Evolutionary conservation across 2,113 vertebrate genomes (phyloP).

Genomic region (Heloderma charlesbogerti): DNA sequence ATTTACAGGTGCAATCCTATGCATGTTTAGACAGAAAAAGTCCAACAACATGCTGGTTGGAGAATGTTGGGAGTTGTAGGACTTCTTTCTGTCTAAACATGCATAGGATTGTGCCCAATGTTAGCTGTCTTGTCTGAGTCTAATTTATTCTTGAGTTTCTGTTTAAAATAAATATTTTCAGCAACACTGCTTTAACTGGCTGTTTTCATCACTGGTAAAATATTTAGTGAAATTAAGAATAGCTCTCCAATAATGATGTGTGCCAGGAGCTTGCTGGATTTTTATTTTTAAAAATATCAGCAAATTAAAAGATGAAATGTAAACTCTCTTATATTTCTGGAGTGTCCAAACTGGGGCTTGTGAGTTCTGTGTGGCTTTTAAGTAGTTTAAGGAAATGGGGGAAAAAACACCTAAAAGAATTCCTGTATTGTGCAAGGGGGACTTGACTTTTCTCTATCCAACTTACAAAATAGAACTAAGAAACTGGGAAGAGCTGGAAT

Average conservation of each 20-base stretch:
- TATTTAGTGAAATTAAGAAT: neutral
- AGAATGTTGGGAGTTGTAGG: no score
- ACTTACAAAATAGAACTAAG: neutral
- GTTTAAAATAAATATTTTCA: constrained; percentile 10
- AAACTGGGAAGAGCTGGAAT: neutral
- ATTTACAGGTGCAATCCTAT: neutral
- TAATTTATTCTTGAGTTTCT: neutral
- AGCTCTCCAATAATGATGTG: neutral
- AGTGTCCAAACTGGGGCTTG: neutral
- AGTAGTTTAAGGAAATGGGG: neutral
- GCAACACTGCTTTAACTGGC: neutral
- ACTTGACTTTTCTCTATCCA: neutral
- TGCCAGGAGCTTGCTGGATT: neutral
- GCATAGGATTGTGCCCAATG: neutral
- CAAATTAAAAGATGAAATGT: constrained; percentile 1
- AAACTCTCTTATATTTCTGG: neutral
- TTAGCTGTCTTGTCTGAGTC: neutral
- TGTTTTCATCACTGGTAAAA: neutral
- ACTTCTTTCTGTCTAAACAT: no score
- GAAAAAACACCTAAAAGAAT: neutral
- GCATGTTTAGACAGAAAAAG: no score
- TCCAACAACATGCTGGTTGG: no score
- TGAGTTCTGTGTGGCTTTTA: neutral
- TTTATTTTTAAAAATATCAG: constrained; percentile 8
- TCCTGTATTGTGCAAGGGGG: neutral